These are phyloP conservation scores for Canis aureus DNA, from an alignment of 2,113 vertebrate species.

Conservation along the genomic window DNA sequence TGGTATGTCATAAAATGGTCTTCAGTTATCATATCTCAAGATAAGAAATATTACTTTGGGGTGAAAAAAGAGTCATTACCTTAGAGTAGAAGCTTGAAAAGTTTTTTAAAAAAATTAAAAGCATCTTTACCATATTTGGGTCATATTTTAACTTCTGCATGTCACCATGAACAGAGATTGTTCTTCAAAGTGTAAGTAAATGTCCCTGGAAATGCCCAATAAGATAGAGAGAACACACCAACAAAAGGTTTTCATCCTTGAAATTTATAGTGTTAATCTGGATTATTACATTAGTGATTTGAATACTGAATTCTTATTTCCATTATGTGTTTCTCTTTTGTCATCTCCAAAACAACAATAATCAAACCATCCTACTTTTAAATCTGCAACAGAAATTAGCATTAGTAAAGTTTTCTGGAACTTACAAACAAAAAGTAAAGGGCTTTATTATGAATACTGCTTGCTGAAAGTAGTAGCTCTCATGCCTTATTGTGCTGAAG, in stretches of 20 bases:
- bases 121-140: constrained; percentile 21
- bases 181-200: constrained; percentile 29
- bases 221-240: background rate
- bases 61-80: constrained; percentile 54
- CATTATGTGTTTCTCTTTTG: constrained; percentile 1
- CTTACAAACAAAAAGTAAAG: background rate
- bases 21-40: constrained; percentile 71
- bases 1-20: constrained; percentile 77
- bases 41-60: constrained; percentile 65
- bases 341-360: constrained; percentile 37
- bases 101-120: constrained; percentile 39
- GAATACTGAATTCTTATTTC: constrained; percentile 45
- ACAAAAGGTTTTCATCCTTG: background rate
- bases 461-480: background rate
- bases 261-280: constrained; percentile 22
- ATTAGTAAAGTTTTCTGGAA: constrained; percentile 2
- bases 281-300: constrained; percentile 1
- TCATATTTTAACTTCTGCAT: constrained; percentile 61
- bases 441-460: constrained; percentile 8
- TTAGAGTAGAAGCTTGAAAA: constrained; percentile 52
- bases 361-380: background rate
- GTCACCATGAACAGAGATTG: background rate
- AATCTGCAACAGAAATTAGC: background rate
- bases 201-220: background rate
- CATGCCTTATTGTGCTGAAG: background rate